A percentile compares a stretch with the other conserved stretches of the same genome.
These are phyloP conservation scores for Conopomorpha cramerella DNA, from an alignment of 1,140 invertebrate species.

Conservation along the genomic window DNA sequence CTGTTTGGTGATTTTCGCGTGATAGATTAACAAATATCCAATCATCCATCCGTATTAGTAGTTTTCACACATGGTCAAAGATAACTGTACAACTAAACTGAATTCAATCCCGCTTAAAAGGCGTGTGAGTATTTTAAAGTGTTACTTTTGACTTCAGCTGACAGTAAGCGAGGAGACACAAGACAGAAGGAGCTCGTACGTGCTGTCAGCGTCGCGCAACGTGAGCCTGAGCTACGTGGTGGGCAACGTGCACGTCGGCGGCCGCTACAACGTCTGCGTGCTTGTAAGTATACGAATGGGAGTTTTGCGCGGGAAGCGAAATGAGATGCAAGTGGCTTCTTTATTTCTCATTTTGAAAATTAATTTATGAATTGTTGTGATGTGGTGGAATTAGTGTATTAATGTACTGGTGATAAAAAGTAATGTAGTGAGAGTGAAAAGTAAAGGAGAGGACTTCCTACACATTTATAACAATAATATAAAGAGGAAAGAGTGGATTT, in stretches of 20 bases:
- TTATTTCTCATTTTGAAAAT: background rate
- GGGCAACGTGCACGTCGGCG: constrained; percentile 64
- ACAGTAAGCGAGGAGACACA: constrained; percentile 58
- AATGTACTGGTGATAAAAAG: background rate
- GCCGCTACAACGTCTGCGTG: constrained; percentile 66
- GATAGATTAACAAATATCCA: too few species aligned
- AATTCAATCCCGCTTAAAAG: too few species aligned
- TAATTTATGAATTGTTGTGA: background rate
- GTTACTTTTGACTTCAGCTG: constrained; percentile 56
- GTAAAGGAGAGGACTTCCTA: too few species aligned
- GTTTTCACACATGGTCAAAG: too few species aligned
- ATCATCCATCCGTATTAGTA: too few species aligned
- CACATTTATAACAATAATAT: too few species aligned
- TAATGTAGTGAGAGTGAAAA: background rate
- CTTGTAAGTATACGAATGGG: constrained; percentile 49
- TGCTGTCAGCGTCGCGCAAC: constrained; percentile 33
- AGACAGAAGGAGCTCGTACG: constrained; percentile 49
- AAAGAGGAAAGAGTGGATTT: too few species aligned
- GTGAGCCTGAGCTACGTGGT: constrained; percentile 57
- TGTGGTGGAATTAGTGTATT: background rate
- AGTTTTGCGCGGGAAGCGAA: too few species aligned
- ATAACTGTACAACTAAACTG: too few species aligned
- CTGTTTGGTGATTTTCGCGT: too few species aligned
- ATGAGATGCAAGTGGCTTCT: too few species aligned
- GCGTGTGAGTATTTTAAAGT: too few species aligned